Base-by-base conservation (phyloP, 2,797 vertebrate species). In the Holocentrus rufus region DNA sequence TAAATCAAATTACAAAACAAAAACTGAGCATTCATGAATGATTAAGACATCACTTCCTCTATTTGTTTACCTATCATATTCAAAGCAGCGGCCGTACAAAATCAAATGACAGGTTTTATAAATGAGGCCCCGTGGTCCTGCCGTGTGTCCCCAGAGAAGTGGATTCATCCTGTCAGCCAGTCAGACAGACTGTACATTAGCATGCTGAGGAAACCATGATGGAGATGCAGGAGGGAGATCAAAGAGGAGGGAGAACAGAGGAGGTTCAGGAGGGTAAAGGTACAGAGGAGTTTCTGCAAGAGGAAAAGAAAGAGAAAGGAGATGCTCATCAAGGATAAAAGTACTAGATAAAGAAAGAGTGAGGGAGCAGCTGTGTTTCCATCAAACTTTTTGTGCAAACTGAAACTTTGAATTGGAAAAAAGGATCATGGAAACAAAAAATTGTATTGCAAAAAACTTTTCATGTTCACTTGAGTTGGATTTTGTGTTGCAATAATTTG, bases 191-290 rank as follows among this genome's bases (percentile, higher is more conserved):
- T 3, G 66, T 4, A 72, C 69, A 58, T 55, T 72, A 23, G 65
- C 82, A 77, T 74, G 80, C 80, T 42, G 76, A 80, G 72, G 77
- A 36, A 63, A 62, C 30, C 6, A 44, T 11, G 62, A 50, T 72
- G 65, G 0, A 57, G 77, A 23, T 39, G 42, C 1, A 44, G 27
- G 42, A 54, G 31, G 17, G 55, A 71, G 65, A 61, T 68, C 39
- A 69, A 18, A 60, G 61, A 18, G 20, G 7, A 49, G 3, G 46
- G 31, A 22, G 25, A 64, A 52, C 18, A 10, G 50, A 18, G 25
- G 7, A 50, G 27, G 15, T 2, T 34, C 25, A 65, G 39, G 20
- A 58, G 5, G 14, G 14, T 13, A 23, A 55, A 58, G 39, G 4
- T 18, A 11, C 11, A 17, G 55, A 66, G 5, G 31, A 49, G 20